phyloP scores from a whole-genome alignment of 2,113 vertebrate genomes.

The Chelonoidis abingdonii region DNA sequence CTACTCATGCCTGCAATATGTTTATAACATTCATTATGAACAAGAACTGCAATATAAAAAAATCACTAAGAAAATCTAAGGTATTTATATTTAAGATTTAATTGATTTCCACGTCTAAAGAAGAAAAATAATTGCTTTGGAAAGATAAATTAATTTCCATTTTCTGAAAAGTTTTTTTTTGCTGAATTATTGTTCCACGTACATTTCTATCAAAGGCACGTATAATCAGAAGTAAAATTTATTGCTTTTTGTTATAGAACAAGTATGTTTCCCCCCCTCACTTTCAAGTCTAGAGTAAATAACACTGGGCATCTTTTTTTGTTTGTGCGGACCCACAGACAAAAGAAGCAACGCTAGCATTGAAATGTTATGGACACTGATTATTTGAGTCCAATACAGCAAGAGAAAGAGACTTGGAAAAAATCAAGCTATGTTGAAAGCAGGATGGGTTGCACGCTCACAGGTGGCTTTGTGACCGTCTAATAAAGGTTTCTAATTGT shows the following conservation, averaged over 20 bases:
- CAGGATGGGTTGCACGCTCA: neutral
- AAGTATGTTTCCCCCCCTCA: neutral
- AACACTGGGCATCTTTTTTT: neutral
- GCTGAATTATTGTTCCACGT: neutral
- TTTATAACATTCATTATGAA: neutral
- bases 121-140: neutral
- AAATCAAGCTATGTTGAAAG: constrained; percentile 9
- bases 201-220: constrained; percentile 1
- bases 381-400: neutral
- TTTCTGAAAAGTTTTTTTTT: neutral
- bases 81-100: neutral
- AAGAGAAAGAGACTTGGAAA: neutral
- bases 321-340: constrained; percentile 32
- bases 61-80: neutral
- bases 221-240: neutral
- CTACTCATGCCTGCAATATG: neutral
- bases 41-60: neutral
- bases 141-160: neutral
- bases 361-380: neutral
- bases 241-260: neutral
- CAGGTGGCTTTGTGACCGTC: neutral
- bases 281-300: constrained; percentile 1
- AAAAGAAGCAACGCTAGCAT: constrained; percentile 8
- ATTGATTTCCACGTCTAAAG: neutral
- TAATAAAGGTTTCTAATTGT: neutral